Base-by-base conservation (phyloP, 2,888 invertebrate genomes). In the Apoda limacodes region DNA sequence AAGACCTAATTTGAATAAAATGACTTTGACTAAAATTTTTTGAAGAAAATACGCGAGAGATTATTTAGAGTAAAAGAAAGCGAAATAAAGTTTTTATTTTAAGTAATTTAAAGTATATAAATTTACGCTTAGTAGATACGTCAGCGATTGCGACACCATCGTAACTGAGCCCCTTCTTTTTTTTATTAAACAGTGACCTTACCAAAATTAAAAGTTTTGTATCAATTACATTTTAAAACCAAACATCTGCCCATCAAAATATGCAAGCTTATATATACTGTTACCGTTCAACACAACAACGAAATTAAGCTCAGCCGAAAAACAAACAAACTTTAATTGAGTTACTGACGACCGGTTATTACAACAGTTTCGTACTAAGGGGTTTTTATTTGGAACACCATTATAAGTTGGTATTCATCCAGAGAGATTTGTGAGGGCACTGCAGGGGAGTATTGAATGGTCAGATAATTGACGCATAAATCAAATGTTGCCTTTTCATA, bases 401-500 rank as follows among this genome's bases (percentile, higher is more conserved):
- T 69, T 63, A 48, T n/a, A 45, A 41, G 23, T 25, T 30, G 42
- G 36, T 43, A 40, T 42, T 39, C 44, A 42, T 40, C 32, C 34
- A 26, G 29, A 34, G 28, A 26, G 28, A 27, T 25, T 29, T 30
- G 37, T n/a, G n/a, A n/a, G n/a, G n/a, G n/a, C n/a, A n/a, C n/a
- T 20, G 34, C 32, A 35, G 37, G 45, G 50, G 45, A 38, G 39
- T 36, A 44, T 28, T 46, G 71, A 75, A 76, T 75, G 75, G 75
- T 75, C 76, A 72, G 62, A 68, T 75, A 76, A 76, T 76, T 76
- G 72, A 59, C 46, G 49, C 48, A 74, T 75, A 78, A 75, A 78
- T 78, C 75, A 58, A 63, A 60, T 55, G 51, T 46, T 26, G 25
- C 32, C 32, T 17, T 17, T 17, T 6, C n/a, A n/a, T n/a, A n/a